These are phyloP conservation scores for Pampusana beccarii DNA, from an alignment of 2,113 vertebrate species.

Conservation along the genomic window DNA sequence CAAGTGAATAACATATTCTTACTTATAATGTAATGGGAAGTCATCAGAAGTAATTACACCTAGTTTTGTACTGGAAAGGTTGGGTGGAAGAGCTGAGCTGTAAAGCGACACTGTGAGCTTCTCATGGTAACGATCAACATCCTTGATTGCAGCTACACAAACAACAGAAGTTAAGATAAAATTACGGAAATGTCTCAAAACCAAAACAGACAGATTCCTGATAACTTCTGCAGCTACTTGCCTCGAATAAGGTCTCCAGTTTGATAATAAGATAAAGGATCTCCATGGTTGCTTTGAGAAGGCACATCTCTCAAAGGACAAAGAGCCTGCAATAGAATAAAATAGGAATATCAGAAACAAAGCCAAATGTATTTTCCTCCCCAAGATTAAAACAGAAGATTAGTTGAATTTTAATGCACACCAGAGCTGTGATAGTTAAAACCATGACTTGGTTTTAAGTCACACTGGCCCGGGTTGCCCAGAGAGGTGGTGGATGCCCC, in stretches of 20 bases:
- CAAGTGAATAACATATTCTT: neutral
- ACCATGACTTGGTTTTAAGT: rapidly evolving
- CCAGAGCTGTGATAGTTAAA: rapidly evolving
- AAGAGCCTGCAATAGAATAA: constrained; percentile 79
- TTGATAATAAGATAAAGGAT: constrained; percentile 96
- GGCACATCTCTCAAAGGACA: constrained; percentile 95
- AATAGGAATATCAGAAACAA: neutral
- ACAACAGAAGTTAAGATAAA: neutral
- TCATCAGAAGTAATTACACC: constrained; percentile 91
- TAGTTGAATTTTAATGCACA: neutral
- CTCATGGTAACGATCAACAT: constrained; percentile 94
- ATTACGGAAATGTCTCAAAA: neutral
- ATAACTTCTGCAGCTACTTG: constrained; percentile 1
- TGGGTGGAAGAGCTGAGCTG: constrained; percentile 81
- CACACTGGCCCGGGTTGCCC: no score
- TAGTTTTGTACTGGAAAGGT: constrained; percentile 82
- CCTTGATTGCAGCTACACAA: constrained; percentile 89
- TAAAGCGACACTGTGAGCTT: constrained; percentile 90
- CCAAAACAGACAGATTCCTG: rapidly evolving
- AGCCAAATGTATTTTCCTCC: neutral
- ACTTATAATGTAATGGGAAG: constrained; percentile 92
- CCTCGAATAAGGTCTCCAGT: constrained; percentile 93
- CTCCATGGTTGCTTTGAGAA: constrained; percentile 92
- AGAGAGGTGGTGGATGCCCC: no score
- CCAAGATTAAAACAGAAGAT: neutral